Evolutionary conservation across 2,888 invertebrate genomes (phyloP).

Genomic region (Junonia oenone): DNA sequence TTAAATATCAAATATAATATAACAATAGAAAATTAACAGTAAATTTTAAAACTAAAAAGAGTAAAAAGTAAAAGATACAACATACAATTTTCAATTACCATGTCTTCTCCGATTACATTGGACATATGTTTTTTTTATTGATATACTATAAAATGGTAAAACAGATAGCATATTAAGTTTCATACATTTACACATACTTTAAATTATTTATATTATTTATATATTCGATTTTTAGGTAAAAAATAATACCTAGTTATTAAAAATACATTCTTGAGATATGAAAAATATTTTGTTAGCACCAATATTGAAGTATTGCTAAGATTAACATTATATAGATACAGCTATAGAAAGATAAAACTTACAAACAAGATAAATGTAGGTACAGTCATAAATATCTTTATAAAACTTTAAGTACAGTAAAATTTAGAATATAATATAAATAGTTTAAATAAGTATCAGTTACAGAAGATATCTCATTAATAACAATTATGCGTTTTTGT

Average conservation of each 20-base stretch:
- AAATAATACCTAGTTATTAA: not conserved
- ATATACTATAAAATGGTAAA: not conserved
- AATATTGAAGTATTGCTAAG: conserved; percentile 35
- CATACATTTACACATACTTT: not conserved
- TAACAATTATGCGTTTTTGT: conserved; percentile 17
- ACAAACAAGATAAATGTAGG: not conserved
- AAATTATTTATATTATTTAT: not conserved
- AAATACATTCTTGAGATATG: conserved; percentile 26
- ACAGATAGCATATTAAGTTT: not conserved
- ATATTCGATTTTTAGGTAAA: not conserved
- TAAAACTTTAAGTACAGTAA: conserved; percentile 16
- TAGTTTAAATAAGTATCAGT: not conserved
- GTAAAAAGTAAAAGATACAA: not conserved
- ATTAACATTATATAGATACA: not conserved
- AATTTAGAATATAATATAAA: conserved; percentile 6
- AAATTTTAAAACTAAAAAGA: not conserved
- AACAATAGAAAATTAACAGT: not conserved
- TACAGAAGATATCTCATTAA: not conserved
- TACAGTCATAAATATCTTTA: conserved; percentile 4
- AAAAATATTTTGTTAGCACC: conserved; percentile 41
- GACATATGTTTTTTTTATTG: not conserved
- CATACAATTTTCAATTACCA: not conserved
- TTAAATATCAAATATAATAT: not conserved
- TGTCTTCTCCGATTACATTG: not conserved
- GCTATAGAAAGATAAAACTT: not conserved